Conservation (phyloP, 2,797 vertebrate species). For the Anolis apletophallus region DNA sequence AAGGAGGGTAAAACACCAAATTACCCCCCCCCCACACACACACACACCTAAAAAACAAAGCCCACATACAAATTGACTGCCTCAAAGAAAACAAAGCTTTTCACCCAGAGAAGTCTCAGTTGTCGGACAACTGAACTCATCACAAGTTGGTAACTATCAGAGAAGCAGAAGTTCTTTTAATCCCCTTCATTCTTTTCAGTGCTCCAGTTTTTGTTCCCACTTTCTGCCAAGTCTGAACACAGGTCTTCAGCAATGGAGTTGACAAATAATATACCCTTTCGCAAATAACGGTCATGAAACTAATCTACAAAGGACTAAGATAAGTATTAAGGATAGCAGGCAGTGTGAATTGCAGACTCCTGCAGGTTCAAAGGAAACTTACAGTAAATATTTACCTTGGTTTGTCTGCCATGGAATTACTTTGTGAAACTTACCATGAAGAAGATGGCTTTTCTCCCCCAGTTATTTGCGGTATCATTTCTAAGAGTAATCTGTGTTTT, state of each 20-base stretch:
- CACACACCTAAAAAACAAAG: too few relatives aligned
- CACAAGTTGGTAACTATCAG: background rate
- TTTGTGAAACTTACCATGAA: conserved; percentile 70
- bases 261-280: conserved; percentile 50
- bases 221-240: background rate
- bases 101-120: background rate
- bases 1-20: background rate
- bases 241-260: conserved; percentile 23
- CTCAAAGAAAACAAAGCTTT: background rate
- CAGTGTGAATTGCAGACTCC: conserved; percentile 43
- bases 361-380: conserved; percentile 59
- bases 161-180: background rate
- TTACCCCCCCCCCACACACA: too few relatives aligned
- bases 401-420: conserved; percentile 63
- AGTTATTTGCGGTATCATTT: conserved; percentile 65
- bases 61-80: too few relatives aligned
- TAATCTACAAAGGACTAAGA: conserved; percentile 49
- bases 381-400: conserved; percentile 67
- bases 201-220: background rate
- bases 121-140: background rate
- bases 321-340: conserved; percentile 62
- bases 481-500: conserved; percentile 57
- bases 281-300: conserved; percentile 57
- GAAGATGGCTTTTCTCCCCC: conserved; percentile 52
- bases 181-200: background rate